Evolutionary conservation across 2,797 vertebrate species (phyloP), one percentile per base, ranked within the genome.

Genomic region (Aphelocoma californica): DNA sequence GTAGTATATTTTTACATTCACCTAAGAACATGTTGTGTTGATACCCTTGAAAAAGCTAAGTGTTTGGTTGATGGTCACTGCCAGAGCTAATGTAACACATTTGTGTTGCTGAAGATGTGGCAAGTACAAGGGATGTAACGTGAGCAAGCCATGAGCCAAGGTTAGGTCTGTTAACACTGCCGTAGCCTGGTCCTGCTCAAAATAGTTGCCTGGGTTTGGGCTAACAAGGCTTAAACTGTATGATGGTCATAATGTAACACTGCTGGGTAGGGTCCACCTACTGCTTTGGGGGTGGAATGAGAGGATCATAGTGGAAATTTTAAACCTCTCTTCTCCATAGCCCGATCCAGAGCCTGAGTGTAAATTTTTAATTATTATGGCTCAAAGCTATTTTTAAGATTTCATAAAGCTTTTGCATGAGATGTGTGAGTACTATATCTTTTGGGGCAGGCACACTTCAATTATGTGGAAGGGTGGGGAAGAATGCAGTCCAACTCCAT

Each of bases 241-340:
- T 67, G 48, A 14, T 42, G 8, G 11, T 73, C 9, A 2, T 60
- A 56, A 36, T 1, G 2, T 91, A 69, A 47, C 0, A 1, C 38
- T 72, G 26, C 3, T 0, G 0, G 20, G 17, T 28, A 19, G 6
- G 8, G 18, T 74, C 24, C 26, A 57, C 9, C 40, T 56, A 0
- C 12, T 64, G 29, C 4, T 92, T 64, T 32, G 4, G 8, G 7
- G 7, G 3, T 75, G 14, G 34, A 84, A 32, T 36, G 38, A 54
- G 34, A 45, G 7, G 1, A 12, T 75, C 9, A 4, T 16, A 40
- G 20, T 47, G 9, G 14, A 82, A 91, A 34, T 62, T 11, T 47
- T 1, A 11, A 65, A 36, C n/a, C 4, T 58, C 50, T 65, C 9
- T 79, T 56, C 32, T 73, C 45, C 3, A 1, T 25, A n/a, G 21